Evolutionary conservation across 2,888 invertebrate genomes (phyloP).

Genomic region (Criorhina ranunculi): DNA sequence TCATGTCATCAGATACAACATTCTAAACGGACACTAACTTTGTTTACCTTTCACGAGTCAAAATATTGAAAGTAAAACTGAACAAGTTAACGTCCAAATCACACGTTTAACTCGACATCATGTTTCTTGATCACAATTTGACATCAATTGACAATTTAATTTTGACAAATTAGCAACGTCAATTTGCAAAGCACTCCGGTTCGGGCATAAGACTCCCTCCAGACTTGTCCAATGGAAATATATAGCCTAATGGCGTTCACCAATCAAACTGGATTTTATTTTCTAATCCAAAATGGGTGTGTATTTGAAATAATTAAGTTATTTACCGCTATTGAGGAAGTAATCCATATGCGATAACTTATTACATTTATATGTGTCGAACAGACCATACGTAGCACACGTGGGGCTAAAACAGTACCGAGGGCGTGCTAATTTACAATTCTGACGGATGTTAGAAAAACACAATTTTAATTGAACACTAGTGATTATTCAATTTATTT

Average conservation of each 20-base stretch:
- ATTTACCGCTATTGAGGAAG: conserved; percentile 68
- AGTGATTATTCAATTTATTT: conserved; percentile 58
- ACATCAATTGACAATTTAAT: conserved; percentile 34
- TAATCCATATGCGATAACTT: conserved; percentile 53
- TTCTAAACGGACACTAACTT: no score
- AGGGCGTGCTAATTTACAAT: conserved; percentile 50
- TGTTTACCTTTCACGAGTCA: no score
- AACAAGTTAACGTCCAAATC: no score
- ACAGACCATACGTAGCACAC: not conserved
- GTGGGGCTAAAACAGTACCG: not conserved
- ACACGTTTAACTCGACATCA: not conserved
- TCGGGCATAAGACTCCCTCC: conserved; percentile 3
- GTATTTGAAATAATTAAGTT: conserved; percentile 67
- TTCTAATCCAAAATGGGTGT: conserved; percentile 71
- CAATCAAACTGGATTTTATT: conserved; percentile 58
- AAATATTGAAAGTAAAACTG: no score
- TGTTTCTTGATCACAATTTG: not conserved
- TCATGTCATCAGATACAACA: no score
- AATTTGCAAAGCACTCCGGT: not conserved
- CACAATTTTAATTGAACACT: conserved; percentile 57
- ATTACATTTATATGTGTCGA: conserved; percentile 38
- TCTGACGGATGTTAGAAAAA: conserved; percentile 66
- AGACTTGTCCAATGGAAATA: conserved; percentile 4
- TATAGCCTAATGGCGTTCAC: not conserved
- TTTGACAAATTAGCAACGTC: conserved; percentile 29